These are phyloP conservation scores for Calliopsis andreniformis DNA, from an alignment of 1,140 invertebrate species.

Conservation along the genomic window DNA sequence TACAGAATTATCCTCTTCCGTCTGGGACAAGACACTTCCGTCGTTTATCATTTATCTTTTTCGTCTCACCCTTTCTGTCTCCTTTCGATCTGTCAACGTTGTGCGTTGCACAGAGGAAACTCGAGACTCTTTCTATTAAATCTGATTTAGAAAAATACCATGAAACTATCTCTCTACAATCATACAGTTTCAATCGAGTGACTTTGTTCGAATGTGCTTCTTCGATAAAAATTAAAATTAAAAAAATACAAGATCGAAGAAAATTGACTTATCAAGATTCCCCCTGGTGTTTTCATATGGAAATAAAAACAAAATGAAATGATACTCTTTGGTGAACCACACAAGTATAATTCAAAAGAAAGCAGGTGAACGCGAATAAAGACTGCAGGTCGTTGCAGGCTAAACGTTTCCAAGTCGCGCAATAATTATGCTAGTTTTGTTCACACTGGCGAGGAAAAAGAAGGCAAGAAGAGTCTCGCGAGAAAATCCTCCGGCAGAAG, in stretches of 20 bases:
- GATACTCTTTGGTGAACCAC: too few species aligned
- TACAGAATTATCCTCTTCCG: neutral
- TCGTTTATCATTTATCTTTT: neutral
- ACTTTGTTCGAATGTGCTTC: neutral
- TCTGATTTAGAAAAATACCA: neutral
- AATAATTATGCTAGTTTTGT: slow-evolving; percentile 34
- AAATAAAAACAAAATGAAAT: too few species aligned
- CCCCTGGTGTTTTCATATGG: too few species aligned
- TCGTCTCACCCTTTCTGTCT: neutral
- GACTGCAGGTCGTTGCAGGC: neutral
- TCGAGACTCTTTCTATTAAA: slow-evolving; percentile 6
- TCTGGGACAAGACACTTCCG: neutral
- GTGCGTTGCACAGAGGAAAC: neutral
- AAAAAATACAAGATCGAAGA: neutral
- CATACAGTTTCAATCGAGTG: neutral
- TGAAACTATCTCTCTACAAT: neutral
- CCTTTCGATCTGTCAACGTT: neutral
- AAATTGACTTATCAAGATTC: too few species aligned
- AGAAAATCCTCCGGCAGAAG: slow-evolving; percentile 9
- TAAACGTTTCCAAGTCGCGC: slow-evolving; percentile 31
- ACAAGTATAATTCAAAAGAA: too few species aligned
- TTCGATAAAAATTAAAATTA: neutral
- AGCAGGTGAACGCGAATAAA: neutral
- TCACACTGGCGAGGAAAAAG: neutral
- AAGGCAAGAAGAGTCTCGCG: neutral